Evolutionary conservation across 1,140 invertebrate species (phyloP).

Genomic region (Drosophila kurseongensis): DNA sequence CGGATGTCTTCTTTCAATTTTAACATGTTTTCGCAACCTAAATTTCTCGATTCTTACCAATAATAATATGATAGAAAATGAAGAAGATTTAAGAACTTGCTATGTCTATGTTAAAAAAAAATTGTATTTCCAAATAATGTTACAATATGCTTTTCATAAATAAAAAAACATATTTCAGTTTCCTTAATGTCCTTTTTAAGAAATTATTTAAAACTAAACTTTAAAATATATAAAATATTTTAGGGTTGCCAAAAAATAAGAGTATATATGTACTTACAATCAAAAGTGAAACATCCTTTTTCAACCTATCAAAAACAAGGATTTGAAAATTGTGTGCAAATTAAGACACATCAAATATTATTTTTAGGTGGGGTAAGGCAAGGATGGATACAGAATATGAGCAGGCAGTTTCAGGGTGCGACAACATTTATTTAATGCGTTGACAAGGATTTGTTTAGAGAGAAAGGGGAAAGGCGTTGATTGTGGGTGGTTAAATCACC

Average conservation of each 20-base stretch:
- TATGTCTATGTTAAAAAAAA: too few species aligned
- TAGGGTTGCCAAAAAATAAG: too few species aligned
- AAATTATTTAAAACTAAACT: too few species aligned
- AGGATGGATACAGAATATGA: slow-evolving; percentile 40
- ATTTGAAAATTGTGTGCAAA: not conserved
- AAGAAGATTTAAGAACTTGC: too few species aligned
- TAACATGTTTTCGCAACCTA: too few species aligned
- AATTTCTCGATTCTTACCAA: too few species aligned
- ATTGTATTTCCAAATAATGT: too few species aligned
- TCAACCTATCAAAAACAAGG: not conserved
- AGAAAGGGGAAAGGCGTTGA: slow-evolving; percentile 12
- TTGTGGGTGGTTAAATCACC: slow-evolving; percentile 43
- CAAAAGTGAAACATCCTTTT: not conserved
- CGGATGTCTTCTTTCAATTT: not conserved
- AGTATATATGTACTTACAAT: not conserved
- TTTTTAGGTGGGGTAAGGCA: not conserved
- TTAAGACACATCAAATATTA: not conserved
- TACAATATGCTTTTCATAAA: too few species aligned
- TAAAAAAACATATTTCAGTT: too few species aligned
- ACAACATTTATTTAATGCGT: slow-evolving; percentile 57
- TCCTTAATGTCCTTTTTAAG: too few species aligned
- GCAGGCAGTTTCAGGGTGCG: slow-evolving; percentile 4
- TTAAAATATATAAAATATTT: too few species aligned
- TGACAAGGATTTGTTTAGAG: slow-evolving; percentile 40
- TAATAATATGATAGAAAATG: too few species aligned